phyloP scores from a whole-genome alignment of 2,797 vertebrate species.

The Helicolenus hilgendorfi region DNA sequence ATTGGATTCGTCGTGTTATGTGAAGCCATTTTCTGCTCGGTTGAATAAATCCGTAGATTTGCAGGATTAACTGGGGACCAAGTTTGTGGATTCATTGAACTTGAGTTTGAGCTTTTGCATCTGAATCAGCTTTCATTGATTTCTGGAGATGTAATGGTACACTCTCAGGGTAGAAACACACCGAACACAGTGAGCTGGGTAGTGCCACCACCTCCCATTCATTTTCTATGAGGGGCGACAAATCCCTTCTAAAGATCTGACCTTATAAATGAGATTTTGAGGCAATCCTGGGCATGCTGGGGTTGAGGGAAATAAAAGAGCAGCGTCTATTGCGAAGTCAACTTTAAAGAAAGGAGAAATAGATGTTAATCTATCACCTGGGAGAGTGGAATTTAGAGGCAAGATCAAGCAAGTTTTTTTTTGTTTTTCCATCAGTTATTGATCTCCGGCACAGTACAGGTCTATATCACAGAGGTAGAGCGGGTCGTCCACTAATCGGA shows the following conservation, averaged over 20 bases:
- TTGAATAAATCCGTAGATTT: background rate
- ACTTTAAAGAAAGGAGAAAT: background rate
- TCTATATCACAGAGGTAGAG: background rate
- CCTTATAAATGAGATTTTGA: background rate
- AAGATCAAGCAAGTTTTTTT: background rate
- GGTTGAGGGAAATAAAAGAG: background rate
- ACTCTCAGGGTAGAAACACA: slow-evolving; percentile 48
- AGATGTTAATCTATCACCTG: background rate
- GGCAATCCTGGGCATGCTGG: background rate
- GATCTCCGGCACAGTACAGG: background rate
- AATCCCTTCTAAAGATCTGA: background rate
- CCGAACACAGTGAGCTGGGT: background rate
- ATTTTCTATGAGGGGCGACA: background rate
- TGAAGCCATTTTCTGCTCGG: background rate
- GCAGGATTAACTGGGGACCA: background rate
- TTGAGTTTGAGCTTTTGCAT: background rate
- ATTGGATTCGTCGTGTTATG: background rate
- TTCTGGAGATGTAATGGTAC: background rate
- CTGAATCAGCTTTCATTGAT: background rate
- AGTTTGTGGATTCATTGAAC: background rate
- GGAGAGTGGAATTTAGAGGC: background rate
- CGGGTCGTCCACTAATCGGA: fast-evolving
- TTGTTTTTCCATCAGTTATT: background rate
- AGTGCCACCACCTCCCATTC: background rate
- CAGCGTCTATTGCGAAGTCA: background rate